Evolutionary conservation across 1,140 invertebrate species (phyloP).

Genomic region (Drosophila melanogaster): Release_6_plus_ISO1_MT NT_037436.4:15093001-15093500

Average conservation of each 20-base stretch:
- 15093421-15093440: too few species aligned
- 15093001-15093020: constrained; percentile 81
- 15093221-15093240: constrained; percentile 77
- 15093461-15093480: too few species aligned
- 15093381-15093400: background rate
- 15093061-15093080: constrained; percentile 73
- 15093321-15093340: constrained; percentile 60
- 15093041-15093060: constrained; percentile 65
- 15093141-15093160: constrained; percentile 36
- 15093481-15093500: too few species aligned
- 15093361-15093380: constrained; percentile 20
- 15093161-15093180: constrained; percentile 41
- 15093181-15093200: constrained; percentile 55
- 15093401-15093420: background rate
- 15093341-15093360: constrained; percentile 68
- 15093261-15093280: constrained; percentile 60
- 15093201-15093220: constrained; percentile 72
- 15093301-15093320: constrained; percentile 19
- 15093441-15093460: too few species aligned
- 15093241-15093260: constrained; percentile 76
- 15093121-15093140: constrained; percentile 31
- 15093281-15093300: constrained; percentile 31
- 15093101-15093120: constrained; percentile 63
- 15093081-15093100: constrained; percentile 61
- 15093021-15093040: constrained; percentile 78